A percentile compares a stretch with the other conserved stretches of the same genome.
Evolutionary conservation across 2,888 invertebrate species (phyloP).

Genomic region (Ectemnius continuus): DNA sequence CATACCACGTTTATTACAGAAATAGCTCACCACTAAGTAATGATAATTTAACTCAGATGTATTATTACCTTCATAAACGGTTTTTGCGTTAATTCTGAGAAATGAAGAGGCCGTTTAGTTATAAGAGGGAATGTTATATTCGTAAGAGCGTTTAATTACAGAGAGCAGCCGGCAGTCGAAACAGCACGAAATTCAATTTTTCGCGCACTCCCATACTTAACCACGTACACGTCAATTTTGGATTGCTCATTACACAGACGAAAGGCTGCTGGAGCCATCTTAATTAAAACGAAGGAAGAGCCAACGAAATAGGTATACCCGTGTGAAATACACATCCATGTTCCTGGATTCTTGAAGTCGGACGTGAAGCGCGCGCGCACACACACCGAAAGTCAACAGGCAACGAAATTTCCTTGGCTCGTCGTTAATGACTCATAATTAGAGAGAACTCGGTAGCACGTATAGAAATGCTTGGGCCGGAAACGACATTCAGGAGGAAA

Average conservation of each 20-base stretch:
- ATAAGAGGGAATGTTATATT: constrained; percentile 13
- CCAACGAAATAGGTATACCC: not conserved
- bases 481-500: constrained; percentile 31
- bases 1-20: no score
- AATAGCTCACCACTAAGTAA: no score
- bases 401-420: constrained; percentile 36
- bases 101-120: no score
- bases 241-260: constrained; percentile 39
- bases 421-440: constrained; percentile 56
- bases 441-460: constrained; percentile 19
- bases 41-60: no score
- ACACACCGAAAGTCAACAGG: constrained; percentile 38
- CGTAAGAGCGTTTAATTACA: constrained; percentile 39
- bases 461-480: constrained; percentile 46
- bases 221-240: constrained; percentile 39
- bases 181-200: constrained; percentile 42
- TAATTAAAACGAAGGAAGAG: constrained; percentile 54
- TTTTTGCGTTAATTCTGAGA: no score
- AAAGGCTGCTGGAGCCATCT: constrained; percentile 26
- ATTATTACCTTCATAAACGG: no score
- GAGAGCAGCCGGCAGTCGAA: constrained; percentile 21
- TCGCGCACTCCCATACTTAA: constrained; percentile 14
- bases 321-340: not conserved
- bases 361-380: not conserved
- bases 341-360: not conserved